Percentiles rank a stretch among this genome's conserved stretches.
Evolutionary conservation across 2,888 invertebrate genomes (phyloP).

Genomic region (Ochropleura plecta): DNA sequence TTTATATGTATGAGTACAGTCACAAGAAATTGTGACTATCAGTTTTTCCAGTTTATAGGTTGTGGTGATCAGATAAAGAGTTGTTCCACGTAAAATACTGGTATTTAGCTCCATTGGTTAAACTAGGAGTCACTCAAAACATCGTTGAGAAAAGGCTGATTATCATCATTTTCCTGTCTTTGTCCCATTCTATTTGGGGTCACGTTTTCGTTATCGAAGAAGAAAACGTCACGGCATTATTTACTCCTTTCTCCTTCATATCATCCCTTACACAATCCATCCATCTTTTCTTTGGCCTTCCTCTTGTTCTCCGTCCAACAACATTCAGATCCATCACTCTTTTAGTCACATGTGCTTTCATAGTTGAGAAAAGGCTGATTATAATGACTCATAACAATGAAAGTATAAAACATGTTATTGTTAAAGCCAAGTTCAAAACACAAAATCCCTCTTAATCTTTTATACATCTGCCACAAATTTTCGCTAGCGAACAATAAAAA

Average conservation of each 20-base stretch:
- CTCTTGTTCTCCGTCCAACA: too few relatives aligned
- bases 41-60: background rate
- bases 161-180: too few relatives aligned
- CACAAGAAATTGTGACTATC: background rate
- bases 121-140: background rate
- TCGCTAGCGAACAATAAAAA: slow-evolving; percentile 49
- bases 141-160: background rate
- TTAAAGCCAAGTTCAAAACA: slow-evolving; percentile 14
- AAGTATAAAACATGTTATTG: background rate
- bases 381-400: background rate
- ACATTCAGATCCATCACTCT: too few relatives aligned
- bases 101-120: background rate
- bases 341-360: too few relatives aligned
- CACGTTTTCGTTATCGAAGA: too few relatives aligned
- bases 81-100: background rate
- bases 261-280: too few relatives aligned
- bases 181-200: too few relatives aligned
- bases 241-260: too few relatives aligned
- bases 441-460: slow-evolving; percentile 45
- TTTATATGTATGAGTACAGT: background rate
- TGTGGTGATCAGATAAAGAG: background rate
- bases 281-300: too few relatives aligned
- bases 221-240: too few relatives aligned
- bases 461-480: slow-evolving; percentile 41
- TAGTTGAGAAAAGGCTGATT: too few relatives aligned